Evolutionary conservation across 2,797 vertebrate species (phyloP).

Genomic region (Sebastes matsubarae): DNA sequence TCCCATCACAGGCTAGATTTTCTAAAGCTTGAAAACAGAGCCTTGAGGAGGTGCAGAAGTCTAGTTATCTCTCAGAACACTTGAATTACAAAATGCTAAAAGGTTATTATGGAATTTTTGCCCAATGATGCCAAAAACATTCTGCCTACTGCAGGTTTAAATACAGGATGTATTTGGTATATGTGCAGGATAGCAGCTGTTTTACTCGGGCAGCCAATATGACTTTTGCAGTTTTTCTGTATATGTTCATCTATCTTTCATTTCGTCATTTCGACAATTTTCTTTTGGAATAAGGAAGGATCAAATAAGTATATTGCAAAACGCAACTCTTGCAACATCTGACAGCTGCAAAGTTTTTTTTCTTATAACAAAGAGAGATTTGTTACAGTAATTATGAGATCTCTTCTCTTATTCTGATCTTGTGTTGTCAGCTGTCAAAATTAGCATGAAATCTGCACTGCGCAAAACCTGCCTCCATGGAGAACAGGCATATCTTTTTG

Average conservation of each 20-base stretch:
- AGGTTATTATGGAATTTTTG: no score
- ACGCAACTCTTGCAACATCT: constrained; percentile 33
- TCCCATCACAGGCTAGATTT: no score
- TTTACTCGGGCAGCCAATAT: neutral
- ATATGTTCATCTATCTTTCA: constrained; percentile 10
- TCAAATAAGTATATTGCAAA: constrained; percentile 17
- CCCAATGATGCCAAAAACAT: no score
- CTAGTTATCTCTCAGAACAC: no score
- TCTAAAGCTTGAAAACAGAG: no score
- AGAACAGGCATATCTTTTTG: constrained; percentile 16
- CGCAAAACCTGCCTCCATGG: neutral
- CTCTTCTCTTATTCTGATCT: constrained; percentile 13
- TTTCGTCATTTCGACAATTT: neutral
- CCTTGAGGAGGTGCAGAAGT: no score
- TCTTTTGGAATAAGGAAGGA: constrained; percentile 10
- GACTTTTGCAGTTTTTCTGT: neutral
- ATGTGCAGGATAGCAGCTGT: neutral
- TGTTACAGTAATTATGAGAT: constrained; percentile 23
- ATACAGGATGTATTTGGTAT: neutral
- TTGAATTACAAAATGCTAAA: no score
- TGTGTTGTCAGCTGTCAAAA: constrained; percentile 41
- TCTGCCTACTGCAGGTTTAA: neutral
- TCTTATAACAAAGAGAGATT: neutral
- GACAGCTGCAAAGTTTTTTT: constrained; percentile 21
- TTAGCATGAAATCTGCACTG: constrained; percentile 8